Evolutionary conservation across 2,888 invertebrate species (phyloP), one percentile per base, ranked within the genome.

Genomic region (Clistopyga incitator): DNA sequence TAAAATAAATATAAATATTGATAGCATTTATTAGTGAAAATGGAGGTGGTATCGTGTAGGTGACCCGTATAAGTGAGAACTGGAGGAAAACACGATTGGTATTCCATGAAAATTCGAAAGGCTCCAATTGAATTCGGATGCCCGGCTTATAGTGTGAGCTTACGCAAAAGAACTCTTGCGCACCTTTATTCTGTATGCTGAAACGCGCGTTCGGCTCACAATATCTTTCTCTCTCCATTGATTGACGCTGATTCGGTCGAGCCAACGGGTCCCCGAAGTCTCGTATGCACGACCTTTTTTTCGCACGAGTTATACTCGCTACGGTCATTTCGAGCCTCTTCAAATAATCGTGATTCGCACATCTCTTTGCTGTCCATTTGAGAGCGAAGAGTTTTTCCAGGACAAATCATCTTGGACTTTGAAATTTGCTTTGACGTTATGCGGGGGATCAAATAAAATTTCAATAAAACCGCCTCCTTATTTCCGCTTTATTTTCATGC

Each of bases 41-140:
- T 20, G 15, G 18, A 25, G 47, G 13, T 20, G 20, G 20, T 6
- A 11, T 11, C n/a, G 54, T 65, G n/a, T 20, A 34, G 50, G 82
- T 79, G 76, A 80, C 47, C 82, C 54, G 25, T 25, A 38, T 56
- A 52, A 68, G 61, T 68, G 75, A 50, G 75, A 75, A 78, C 68
- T 68, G 72, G 81, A 65, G 56, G 67, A 72, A 61, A 77, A 82
- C 25, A 45, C 78, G 68, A 88, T 90, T 90, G 87, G 88, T 90
- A 91, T 91, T 91, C 92, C 86, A 85, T 82, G 88, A 87, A 89
- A 89, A 90, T 87, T 89, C 86, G 87, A 76, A 86, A 85, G 81
- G 80, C 86, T 87, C 85, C 89, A 91, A 92, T 91, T 89, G 90
- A 91, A 90, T 92, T 91, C 90, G 78, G 82, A 85, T 81, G 72